A percentile compares a stretch with the other conserved stretches of the same genome.
phyloP scores from a whole-genome alignment of 1,140 invertebrate species.

The Sitobion miscanthi region DNA sequence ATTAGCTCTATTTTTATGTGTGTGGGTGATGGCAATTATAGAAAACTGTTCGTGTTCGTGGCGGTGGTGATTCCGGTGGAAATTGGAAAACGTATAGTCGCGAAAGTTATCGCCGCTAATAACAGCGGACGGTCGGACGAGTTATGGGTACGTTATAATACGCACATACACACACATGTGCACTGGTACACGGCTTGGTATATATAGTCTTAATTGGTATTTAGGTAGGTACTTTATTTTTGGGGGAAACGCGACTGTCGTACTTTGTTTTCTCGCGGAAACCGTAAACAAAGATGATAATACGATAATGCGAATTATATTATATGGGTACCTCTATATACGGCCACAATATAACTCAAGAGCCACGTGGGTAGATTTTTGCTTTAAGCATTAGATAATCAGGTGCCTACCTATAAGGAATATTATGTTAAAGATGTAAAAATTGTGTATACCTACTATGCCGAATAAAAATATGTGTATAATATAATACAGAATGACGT shows the following conservation, averaged over 20 bases:
- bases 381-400: too few relatives aligned
- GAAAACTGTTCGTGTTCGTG: background rate
- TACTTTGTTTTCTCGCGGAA: background rate
- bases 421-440: background rate
- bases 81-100: constrained; percentile 10
- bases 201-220: background rate
- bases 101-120: background rate
- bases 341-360: too few relatives aligned
- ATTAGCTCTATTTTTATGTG: background rate
- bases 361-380: too few relatives aligned
- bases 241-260: background rate
- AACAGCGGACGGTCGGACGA: background rate
- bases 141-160: background rate
- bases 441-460: background rate
- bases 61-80: background rate
- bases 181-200: background rate
- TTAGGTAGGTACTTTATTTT: background rate
- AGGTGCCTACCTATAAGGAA: background rate
- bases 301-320: background rate
- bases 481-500: too few relatives aligned
- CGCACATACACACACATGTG: too few relatives aligned
- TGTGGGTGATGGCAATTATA: background rate
- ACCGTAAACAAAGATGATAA: background rate
- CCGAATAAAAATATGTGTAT: too few relatives aligned
- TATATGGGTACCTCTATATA: background rate